Evolutionary conservation across 2,888 invertebrate genomes (phyloP).

Genomic region (Halictus ligatus): DNA sequence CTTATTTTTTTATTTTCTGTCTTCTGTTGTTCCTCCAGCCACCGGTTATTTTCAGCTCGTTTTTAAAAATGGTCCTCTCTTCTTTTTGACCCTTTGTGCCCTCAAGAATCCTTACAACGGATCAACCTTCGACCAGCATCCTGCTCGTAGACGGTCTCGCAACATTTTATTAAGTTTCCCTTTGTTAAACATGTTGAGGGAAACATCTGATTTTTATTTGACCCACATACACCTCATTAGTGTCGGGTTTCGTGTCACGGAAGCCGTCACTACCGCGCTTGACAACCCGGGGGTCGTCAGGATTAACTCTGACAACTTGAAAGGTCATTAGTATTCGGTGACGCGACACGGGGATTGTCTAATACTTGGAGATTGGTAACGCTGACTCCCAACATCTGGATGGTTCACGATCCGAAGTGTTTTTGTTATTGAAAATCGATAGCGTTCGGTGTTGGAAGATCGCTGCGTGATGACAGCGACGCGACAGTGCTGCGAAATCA

Average conservation of each 20-base stretch:
- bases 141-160: neutral
- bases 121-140: neutral
- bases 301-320: slow-evolving; percentile 20
- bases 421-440: slow-evolving; percentile 5
- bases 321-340: slow-evolving; percentile 22
- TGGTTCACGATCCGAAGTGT: neutral
- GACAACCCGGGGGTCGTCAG: neutral
- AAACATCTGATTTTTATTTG: slow-evolving; percentile 11
- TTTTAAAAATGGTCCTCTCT: neutral
- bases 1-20: neutral
- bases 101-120: neutral
- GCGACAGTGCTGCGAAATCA: neutral
- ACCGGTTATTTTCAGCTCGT: neutral
- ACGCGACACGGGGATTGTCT: slow-evolving; percentile 7
- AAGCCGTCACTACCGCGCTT: slow-evolving; percentile 9
- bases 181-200: neutral
- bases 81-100: neutral
- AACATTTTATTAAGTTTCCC: neutral
- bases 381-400: neutral
- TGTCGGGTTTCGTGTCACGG: slow-evolving; percentile 23
- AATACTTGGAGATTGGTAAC: neutral
- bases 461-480: neutral
- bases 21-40: neutral
- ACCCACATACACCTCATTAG: slow-evolving; percentile 10
- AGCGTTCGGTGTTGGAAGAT: neutral